Evolutionary conservation across 2,113 vertebrate genomes (phyloP), one percentile per base, ranked within the genome.

Genomic region (Ailurus styani): DNA sequence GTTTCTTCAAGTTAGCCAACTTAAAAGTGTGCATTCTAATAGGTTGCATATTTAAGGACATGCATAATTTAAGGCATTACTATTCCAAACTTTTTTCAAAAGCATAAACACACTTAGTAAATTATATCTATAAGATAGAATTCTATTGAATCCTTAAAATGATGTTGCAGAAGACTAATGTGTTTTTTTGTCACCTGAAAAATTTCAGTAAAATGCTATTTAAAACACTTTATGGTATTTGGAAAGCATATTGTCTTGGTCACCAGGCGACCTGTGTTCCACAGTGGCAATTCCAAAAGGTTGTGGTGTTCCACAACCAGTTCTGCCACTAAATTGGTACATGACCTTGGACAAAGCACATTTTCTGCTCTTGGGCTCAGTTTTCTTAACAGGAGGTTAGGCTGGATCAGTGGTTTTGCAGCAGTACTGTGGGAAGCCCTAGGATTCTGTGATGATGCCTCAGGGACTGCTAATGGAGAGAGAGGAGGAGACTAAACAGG

Each of bases 1-100:
- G 6, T 78, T 90, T 81, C 27, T 73, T 92, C 42, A 87, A 82
- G 47, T 55, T 95, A 87, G 7, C 14, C n/a, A 86, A n/a, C 10
- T 77, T 86, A 55, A 90, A 91, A 88, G 29, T 11, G 60, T 55
- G 21, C 68, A 68, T 72, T 70, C 37, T 55, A 93, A 70, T 3
- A 83, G 27, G 3, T 27, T 57, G 37, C 12, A 75, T 84, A 83
- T 55, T 84, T 90, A 90, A 78, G 31, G 40, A 11, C 25, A 66
- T 81, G 31, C 21, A 42, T 94, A 55, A 55, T 84, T 91, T 91
- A 66, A 86, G 37, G n/a, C 88, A 96, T 6, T 83, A 70, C 42
- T 79, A 21, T 90, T 64, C 29, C 62, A 96, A 85, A 73, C n/a
- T 92, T 6, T 91, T 84, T 42, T 92, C 42, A 83, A 96, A 90